Evolutionary conservation across 2,888 invertebrate species (phyloP).

Genomic region (Epistrophe grossulariae): DNA sequence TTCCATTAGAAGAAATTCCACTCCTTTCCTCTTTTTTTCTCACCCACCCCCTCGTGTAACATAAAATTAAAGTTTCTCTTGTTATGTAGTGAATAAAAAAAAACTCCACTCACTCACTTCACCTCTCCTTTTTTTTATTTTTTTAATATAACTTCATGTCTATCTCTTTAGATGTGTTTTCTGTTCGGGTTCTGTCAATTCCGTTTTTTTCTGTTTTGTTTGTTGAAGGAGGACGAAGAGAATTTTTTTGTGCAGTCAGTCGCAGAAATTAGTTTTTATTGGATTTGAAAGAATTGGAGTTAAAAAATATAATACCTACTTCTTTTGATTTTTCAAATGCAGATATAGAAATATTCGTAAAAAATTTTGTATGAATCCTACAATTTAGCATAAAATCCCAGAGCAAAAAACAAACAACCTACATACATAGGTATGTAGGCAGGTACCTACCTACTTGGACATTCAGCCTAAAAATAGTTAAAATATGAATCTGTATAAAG

Average conservation of each 20-base stretch:
- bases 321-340: too few relatives aligned
- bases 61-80: slow-evolving; percentile 34
- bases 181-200: background rate
- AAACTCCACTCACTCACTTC: background rate
- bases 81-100: slow-evolving; percentile 12
- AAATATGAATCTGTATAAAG: too few relatives aligned
- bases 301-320: background rate
- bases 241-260: slow-evolving; percentile 20
- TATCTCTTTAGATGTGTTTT: background rate
- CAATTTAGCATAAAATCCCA: too few relatives aligned
- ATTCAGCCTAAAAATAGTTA: too few relatives aligned
- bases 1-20: slow-evolving; percentile 68
- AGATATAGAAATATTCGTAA: too few relatives aligned
- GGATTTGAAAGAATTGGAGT: background rate
- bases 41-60: slow-evolving; percentile 3
- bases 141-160: background rate
- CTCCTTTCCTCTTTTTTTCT: slow-evolving; percentile 51
- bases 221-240: slow-evolving; percentile 15
- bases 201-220: slow-evolving; percentile 20
- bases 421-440: too few relatives aligned
- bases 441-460: too few relatives aligned
- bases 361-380: too few relatives aligned
- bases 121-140: slow-evolving; percentile 1
- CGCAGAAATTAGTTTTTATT: background rate
- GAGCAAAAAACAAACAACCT: too few relatives aligned